phyloP scores from a whole-genome alignment of 2,113 vertebrate species.

The Seriola quinqueradiata region DNA sequence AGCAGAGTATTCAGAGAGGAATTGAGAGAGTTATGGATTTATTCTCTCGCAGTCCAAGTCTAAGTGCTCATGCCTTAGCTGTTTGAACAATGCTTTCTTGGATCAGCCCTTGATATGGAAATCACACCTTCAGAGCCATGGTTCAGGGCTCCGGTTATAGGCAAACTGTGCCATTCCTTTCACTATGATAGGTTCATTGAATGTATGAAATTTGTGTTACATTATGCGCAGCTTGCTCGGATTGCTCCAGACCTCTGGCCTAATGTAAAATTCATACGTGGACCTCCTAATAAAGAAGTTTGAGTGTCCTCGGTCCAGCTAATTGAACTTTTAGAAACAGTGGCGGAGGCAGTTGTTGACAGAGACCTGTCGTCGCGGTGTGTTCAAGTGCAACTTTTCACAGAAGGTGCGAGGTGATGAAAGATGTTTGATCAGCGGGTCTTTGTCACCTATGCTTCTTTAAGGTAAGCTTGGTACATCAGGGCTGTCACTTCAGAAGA shows the following conservation, averaged over 20 bases:
- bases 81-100: not conserved
- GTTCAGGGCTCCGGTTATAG: constrained; percentile 6
- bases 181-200: not conserved
- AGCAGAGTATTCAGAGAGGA: not conserved
- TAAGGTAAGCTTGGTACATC: not conserved
- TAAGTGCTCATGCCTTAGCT: not conserved
- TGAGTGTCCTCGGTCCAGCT: not conserved
- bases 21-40: not conserved
- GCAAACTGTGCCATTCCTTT: constrained; percentile 3
- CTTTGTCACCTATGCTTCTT: not conserved
- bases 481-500: not conserved
- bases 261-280: constrained; percentile 24
- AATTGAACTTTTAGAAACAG: constrained; percentile 7
- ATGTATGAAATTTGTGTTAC: constrained; percentile 14
- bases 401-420: not conserved
- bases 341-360: not conserved
- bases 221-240: constrained; percentile 27
- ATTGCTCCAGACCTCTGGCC: constrained; percentile 16
- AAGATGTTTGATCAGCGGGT: constrained; percentile 5
- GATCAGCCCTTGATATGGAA: not conserved
- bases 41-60: not conserved
- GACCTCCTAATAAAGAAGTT: constrained; percentile 12
- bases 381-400: not conserved
- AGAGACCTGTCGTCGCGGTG: not conserved
- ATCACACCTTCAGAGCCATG: not conserved